These are phyloP conservation scores for Macrocentrus cingulum DNA, from an alignment of 1,140 invertebrate genomes.

Conservation along the genomic window DNA sequence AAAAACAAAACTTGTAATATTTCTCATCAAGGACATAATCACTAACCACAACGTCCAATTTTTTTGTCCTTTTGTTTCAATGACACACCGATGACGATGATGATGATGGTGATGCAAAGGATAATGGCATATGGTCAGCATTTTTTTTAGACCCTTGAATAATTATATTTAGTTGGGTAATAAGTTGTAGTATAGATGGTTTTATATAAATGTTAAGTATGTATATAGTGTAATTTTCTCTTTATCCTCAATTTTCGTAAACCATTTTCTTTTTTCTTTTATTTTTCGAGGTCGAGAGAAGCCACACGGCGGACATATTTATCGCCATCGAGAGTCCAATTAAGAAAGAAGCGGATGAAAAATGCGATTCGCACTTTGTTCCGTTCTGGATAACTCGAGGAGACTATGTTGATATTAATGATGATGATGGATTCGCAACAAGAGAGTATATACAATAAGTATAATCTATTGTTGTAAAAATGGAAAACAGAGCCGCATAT, in stretches of 20 bases:
- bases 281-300: conserved; percentile 12
- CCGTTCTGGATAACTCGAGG: conserved; percentile 14
- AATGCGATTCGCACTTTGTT: conserved; percentile 21
- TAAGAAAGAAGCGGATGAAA: conserved; percentile 21
- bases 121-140: too few species aligned
- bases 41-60: not conserved
- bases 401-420: too few species aligned
- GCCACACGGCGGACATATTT: conserved; percentile 17
- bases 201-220: too few species aligned
- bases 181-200: too few species aligned
- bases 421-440: too few species aligned
- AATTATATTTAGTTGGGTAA: too few species aligned
- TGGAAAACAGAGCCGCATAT: too few species aligned
- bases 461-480: too few species aligned
- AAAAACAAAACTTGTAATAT: not conserved
- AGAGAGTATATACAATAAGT: too few species aligned
- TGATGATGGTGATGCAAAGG: too few species aligned
- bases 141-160: too few species aligned
- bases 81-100: not conserved
- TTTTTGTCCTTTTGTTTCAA: not conserved
- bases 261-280: conserved; percentile 3
- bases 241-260: conserved; percentile 10
- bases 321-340: conserved; percentile 17
- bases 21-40: not conserved
- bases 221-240: conserved; percentile 11